Conservation (phyloP, 1,140 invertebrate genomes). For the Eueides isabella region DNA sequence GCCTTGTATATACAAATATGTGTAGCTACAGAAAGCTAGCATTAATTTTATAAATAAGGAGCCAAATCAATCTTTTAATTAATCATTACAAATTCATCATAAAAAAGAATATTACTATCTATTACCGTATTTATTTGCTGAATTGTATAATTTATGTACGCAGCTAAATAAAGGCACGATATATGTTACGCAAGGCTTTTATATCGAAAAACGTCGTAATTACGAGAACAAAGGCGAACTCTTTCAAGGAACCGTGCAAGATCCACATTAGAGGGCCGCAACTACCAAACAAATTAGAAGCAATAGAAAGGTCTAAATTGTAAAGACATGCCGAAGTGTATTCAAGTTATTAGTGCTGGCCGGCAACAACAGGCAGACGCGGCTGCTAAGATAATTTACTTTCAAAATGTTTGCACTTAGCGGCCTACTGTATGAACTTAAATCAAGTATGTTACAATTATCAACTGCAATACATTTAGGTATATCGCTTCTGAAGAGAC, state of each 20-base stretch:
- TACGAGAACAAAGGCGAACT: slow-evolving; percentile 63
- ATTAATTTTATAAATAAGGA: not conserved
- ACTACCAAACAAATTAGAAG: slow-evolving; percentile 66
- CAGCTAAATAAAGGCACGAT: not conserved
- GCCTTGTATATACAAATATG: slow-evolving; percentile 12
- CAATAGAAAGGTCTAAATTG: slow-evolving; percentile 69
- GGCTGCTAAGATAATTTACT: slow-evolving; percentile 44
- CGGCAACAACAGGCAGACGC: slow-evolving; percentile 39
- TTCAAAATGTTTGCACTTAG: slow-evolving; percentile 34
- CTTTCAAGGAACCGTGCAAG: slow-evolving; percentile 59
- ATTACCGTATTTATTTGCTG: not conserved
- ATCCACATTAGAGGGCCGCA: slow-evolving; percentile 73
- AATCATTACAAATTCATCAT: too few species aligned
- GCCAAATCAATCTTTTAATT: not conserved
- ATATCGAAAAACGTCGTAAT: slow-evolving; percentile 59
- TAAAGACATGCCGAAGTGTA: slow-evolving; percentile 64
- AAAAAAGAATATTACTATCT: too few species aligned
- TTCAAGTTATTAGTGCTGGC: slow-evolving; percentile 55
- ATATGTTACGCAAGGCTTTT: slow-evolving; percentile 49
- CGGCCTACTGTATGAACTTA: not conserved
- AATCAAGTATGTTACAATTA: not conserved
- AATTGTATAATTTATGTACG: not conserved
- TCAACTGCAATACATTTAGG: not conserved
- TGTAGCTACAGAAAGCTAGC: not conserved
- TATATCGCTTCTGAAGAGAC: not conserved